A percentile compares a stretch with the other conserved stretches of the same genome.
These are phyloP conservation scores for Pangasius mekongensis DNA, from an alignment of 2,797 vertebrate species.

Conservation along the genomic window DNA sequence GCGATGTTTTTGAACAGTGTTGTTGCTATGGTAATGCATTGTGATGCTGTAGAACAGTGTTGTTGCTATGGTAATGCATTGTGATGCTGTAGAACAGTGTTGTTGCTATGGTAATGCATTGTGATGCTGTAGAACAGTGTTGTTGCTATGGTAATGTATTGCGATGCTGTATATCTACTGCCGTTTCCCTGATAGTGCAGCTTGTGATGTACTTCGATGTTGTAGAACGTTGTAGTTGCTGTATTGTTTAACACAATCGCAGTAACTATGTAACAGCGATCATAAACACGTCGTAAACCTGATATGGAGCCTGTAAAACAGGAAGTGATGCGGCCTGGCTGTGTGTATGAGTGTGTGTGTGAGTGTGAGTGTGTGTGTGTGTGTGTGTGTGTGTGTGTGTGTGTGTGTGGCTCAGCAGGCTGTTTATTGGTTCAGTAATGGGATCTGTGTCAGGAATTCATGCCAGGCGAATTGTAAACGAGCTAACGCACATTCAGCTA, in stretches of 20 bases:
- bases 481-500: conserved; percentile 71
- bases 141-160: not conserved
- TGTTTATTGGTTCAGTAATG: conserved; percentile 63
- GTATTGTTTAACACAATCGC: not conserved
- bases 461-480: conserved; percentile 69
- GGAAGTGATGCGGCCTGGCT: conserved; percentile 18
- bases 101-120: not conserved
- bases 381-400: no score
- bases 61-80: not conserved
- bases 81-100: not conserved
- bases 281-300: not conserved
- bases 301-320: not conserved
- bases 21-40: not conserved
- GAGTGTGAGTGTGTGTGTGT: no score
- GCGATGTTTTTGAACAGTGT: not conserved
- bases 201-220: not conserved
- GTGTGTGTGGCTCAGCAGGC: conserved; percentile 30
- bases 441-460: conserved; percentile 70
- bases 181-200: not conserved
- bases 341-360: not conserved
- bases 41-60: not conserved
- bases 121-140: no score
- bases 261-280: not conserved
- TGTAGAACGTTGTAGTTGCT: not conserved
- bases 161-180: not conserved